Base-by-base conservation (phyloP, 2,888 invertebrate species). In the Archaeoteleia sp. region DNA sequence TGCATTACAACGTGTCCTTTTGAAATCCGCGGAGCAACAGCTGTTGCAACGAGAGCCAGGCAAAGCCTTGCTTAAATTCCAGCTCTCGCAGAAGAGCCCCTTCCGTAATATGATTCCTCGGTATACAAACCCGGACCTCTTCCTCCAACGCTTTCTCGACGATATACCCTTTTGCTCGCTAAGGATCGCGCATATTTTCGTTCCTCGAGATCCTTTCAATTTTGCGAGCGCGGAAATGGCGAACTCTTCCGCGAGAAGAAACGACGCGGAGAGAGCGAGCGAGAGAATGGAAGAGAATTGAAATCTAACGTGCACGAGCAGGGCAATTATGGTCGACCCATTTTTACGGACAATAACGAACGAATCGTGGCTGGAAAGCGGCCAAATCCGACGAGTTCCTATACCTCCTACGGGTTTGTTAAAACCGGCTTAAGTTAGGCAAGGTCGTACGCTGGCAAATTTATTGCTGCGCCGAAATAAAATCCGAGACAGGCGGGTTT, bases 341-440 rank as follows among this genome's bases (percentile, higher is more conserved):
- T 83, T 82, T 83, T 80, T n/a, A 79, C 79, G 73, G 78, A 81
- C 82, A 80, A 83, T 83, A 81, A 81, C 81, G 76, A 79, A 78
- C 74, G 78, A 78, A 76, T 78, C 74, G 78, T 70, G 58, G 61
- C 73, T 82, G 83, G 82, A 82, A 76, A 69, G 66, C 66, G 62
- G 82, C 82, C 82, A 83, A 82, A 81, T 81, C 78, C 78, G 49
- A 51, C 72, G 71, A 67, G 70, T 68, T 69, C 40, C 65, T 55
- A 61, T 61, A 61, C 61, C 63, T 63, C 43, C 49, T 57, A 39
- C 32, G 63, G 74, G 73, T 77, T 80, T 77, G 81, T 80, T 82
- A 80, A 81, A 81, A 78, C 80, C 78, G 78, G 79, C 78, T 82
- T 77, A 80, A 79, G 74, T 77, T 77, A 74, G 74, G 77, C 79